Percentiles rank a stretch among this genome's conserved stretches.
These are phyloP conservation scores for Melopsittacus undulatus DNA, from an alignment of 2,797 vertebrate genomes.

Conservation along the genomic window DNA sequence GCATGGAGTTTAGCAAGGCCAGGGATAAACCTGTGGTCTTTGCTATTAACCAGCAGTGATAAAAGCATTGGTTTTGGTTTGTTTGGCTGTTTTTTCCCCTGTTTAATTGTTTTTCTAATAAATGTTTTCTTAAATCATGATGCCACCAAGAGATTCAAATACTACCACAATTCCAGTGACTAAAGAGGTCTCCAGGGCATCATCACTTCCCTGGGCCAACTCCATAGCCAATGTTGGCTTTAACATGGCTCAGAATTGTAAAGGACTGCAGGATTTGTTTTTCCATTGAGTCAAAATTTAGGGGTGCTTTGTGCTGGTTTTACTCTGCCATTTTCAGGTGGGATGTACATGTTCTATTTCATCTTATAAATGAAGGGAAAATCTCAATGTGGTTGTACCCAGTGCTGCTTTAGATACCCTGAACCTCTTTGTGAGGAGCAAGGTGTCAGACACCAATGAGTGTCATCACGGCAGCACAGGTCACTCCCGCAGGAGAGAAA, in stretches of 20 bases:
- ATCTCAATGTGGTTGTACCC: neutral
- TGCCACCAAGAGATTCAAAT: neutral
- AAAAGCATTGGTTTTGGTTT: neutral
- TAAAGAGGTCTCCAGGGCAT: neutral
- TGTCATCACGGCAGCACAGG: neutral
- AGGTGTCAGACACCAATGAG: neutral
- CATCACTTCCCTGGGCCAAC: neutral
- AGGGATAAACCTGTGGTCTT: neutral
- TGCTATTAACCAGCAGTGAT: neutral
- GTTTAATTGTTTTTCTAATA: neutral
- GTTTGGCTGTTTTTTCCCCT: neutral
- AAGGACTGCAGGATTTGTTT: neutral
- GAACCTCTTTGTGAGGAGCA: neutral
- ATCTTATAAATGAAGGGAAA: neutral
- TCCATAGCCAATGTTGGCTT: neutral
- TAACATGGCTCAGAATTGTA: neutral
- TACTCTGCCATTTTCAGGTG: neutral
- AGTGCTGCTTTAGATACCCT: neutral
- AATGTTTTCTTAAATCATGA: neutral
- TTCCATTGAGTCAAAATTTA: neutral
- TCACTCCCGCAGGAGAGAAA: neutral
- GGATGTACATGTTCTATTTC: neutral
- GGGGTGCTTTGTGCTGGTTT: neutral
- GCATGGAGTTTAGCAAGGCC: neutral
- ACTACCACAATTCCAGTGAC: fast-evolving